Conservation (phyloP, 2,797 vertebrate genomes). For the Macrochelys suwanniensis region DNA sequence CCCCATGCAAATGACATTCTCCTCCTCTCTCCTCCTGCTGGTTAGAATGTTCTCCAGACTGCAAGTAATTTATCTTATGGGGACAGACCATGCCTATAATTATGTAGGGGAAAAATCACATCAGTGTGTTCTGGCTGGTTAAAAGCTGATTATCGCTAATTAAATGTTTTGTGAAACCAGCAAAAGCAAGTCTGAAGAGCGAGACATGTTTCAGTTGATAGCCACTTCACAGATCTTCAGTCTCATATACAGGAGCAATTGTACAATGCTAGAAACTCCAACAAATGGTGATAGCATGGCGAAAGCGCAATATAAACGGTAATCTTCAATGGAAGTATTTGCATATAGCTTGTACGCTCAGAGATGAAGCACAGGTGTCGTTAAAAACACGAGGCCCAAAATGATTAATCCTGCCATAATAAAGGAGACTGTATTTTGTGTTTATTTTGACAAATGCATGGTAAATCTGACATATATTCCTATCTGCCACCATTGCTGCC, state of each 20-base stretch:
- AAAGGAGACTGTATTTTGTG: neutral
- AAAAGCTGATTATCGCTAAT: conserved; percentile 67
- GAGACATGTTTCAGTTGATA: conserved; percentile 65
- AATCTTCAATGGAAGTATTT: neutral
- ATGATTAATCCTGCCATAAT: neutral
- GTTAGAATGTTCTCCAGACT: conserved; percentile 42
- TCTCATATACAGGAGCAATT: conserved; percentile 2
- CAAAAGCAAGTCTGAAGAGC: conserved; percentile 50
- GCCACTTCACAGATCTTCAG: conserved; percentile 57
- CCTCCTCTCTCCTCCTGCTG: conserved; percentile 33
- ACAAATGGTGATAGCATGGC: accelerated
- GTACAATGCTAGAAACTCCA: neutral
- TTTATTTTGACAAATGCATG: neutral
- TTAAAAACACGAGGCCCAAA: neutral
- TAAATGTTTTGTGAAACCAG: conserved; percentile 69
- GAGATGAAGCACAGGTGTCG: neutral
- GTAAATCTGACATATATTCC: neutral
- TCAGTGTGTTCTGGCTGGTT: conserved; percentile 54
- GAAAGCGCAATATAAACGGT: neutral
- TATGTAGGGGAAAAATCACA: conserved; percentile 29
- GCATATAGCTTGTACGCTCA: neutral
- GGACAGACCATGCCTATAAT: conserved; percentile 42
- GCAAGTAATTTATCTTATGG: conserved; percentile 58
- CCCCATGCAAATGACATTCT: neutral
- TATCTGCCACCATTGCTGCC: accelerated